Conservation (phyloP, 2,888 invertebrate genomes). For the Rugalucina vietnamica region DNA sequence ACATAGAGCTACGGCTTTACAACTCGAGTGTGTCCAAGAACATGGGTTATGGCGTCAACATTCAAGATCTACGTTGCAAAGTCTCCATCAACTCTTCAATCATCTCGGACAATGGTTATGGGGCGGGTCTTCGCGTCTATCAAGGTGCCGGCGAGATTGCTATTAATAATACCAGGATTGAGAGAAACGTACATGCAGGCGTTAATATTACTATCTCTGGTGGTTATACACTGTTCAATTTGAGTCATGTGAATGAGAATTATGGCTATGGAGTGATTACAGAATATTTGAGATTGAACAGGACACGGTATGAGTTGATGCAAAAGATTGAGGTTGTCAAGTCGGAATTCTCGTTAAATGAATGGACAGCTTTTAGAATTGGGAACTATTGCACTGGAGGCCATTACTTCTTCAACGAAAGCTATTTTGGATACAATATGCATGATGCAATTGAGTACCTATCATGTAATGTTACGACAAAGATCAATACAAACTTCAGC, state of each 20-base stretch:
- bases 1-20: conserved; percentile 87
- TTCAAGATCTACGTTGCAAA: conserved; percentile 95
- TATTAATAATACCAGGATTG: conserved; percentile 94
- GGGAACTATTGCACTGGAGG: conserved; percentile 93
- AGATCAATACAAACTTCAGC: conserved; percentile 79
- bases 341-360: conserved; percentile 93
- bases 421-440: conserved; percentile 92
- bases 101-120: conserved; percentile 91
- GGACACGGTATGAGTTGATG: conserved; percentile 73
- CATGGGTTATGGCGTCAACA: conserved; percentile 96
- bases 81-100: conserved; percentile 93
- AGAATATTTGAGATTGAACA: conserved; percentile 78
- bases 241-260: conserved; percentile 93
- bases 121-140: conserved; percentile 94
- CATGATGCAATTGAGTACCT: conserved; percentile 92
- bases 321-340: conserved; percentile 88
- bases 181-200: conserved; percentile 90
- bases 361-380: conserved; percentile 94
- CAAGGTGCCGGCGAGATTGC: conserved; percentile 97
- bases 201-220: conserved; percentile 98
- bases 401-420: conserved; percentile 91
- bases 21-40: conserved; percentile 94
- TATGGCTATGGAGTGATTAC: conserved; percentile 88
- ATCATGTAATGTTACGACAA: conserved; percentile 90
- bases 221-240: conserved; percentile 95